Percentiles rank a stretch among this genome's conserved stretches.
Evolutionary conservation across 2,888 invertebrate species (phyloP).

Genomic region (Phyllotreta striolata): DNA sequence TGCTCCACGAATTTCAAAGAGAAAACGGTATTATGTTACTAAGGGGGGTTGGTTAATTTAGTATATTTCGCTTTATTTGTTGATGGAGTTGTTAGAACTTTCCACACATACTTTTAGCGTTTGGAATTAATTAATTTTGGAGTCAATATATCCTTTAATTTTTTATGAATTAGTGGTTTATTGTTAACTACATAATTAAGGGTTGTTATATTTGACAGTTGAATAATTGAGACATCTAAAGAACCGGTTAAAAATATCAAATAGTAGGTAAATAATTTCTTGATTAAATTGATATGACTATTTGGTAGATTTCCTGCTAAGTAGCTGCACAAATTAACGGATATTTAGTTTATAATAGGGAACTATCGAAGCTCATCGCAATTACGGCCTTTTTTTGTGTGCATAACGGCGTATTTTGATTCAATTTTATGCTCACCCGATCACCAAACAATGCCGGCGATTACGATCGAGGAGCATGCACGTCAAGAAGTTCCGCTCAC

Average conservation of each 20-base stretch:
- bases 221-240: no score
- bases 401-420: constrained; percentile 41
- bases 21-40: constrained; percentile 5
- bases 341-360: constrained; percentile 22
- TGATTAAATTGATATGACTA: no score
- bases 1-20: constrained; percentile 20
- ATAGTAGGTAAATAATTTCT: no score
- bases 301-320: no score
- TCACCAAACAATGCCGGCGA: constrained; percentile 34
- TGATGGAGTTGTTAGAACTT: background rate
- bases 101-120: no score
- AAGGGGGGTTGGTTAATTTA: constrained; percentile 5
- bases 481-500: constrained; percentile 34
- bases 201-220: no score
- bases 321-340: constrained; percentile 16
- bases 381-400: constrained; percentile 29
- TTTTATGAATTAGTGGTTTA: no score
- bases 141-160: no score
- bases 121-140: no score
- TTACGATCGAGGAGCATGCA: constrained; percentile 36
- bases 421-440: constrained; percentile 40
- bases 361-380: constrained; percentile 25
- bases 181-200: no score
- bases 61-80: background rate
- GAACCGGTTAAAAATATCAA: no score